Conservation (phyloP, 1,140 invertebrate species). For the Danaus plexippus region DNA sequence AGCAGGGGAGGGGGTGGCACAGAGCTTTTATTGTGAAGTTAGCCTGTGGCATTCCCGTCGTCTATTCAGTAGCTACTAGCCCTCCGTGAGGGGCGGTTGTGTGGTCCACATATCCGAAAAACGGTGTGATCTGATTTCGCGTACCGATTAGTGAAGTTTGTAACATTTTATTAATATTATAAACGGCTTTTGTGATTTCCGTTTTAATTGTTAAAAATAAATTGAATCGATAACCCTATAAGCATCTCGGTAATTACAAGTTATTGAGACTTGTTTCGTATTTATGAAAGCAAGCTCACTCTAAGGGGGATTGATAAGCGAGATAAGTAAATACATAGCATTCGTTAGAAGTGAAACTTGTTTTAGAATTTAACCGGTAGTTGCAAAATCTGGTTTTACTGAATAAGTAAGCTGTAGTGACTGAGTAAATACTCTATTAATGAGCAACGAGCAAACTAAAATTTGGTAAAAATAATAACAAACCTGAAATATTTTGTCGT, state of each 20-base stretch:
- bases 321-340: constrained; percentile 16
- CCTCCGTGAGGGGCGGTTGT: constrained; percentile 46
- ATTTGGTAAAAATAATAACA: no score
- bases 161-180: constrained; percentile 12
- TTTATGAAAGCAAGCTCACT: constrained; percentile 11
- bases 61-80: constrained; percentile 51
- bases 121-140: constrained; percentile 9
- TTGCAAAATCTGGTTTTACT: constrained; percentile 10
- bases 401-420: constrained; percentile 8
- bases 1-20: constrained; percentile 39
- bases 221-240: no score
- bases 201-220: no score
- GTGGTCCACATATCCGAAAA: constrained; percentile 15
- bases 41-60: constrained; percentile 29
- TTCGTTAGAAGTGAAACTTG: constrained; percentile 11
- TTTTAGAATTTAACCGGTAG: constrained; percentile 9
- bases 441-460: no score
- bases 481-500: no score
- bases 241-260: background rate
- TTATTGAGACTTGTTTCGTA: constrained; percentile 13
- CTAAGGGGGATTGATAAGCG: constrained; percentile 15
- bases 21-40: constrained; percentile 44
- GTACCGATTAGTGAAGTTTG: constrained; percentile 20
- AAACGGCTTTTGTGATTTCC: background rate
- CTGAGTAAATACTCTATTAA: no score